Percentiles rank a stretch among this genome's conserved stretches.
phyloP scores from a whole-genome alignment of 1,140 invertebrate species.

The Lanistes nyassanus region DNA sequence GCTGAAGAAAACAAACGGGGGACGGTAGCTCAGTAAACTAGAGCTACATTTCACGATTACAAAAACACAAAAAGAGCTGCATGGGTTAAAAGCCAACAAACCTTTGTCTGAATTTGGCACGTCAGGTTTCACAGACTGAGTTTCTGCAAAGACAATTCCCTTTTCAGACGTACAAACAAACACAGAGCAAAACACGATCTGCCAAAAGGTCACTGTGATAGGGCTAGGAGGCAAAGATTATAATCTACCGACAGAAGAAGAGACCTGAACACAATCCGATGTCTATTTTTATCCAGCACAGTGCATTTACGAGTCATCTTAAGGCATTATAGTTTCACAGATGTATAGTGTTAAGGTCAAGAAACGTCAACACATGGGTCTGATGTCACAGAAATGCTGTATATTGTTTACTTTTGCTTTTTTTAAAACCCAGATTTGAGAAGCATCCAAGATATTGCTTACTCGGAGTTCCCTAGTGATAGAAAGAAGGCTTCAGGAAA shows the following conservation, averaged over 20 bases:
- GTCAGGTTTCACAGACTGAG: slow-evolving; percentile 19
- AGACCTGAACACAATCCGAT: not conserved
- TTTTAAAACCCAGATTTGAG: no score
- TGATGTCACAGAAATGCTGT: no score
- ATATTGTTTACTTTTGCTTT: no score
- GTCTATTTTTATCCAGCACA: not conserved
- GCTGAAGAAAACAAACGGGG: not conserved
- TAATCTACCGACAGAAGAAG: not conserved
- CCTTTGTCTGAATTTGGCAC: slow-evolving; percentile 24
- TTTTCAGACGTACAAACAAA: not conserved
- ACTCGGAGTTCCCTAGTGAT: no score
- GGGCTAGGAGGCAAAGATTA: not conserved
- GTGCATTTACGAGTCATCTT: no score
- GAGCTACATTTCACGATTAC: not conserved
- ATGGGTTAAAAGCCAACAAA: slow-evolving; percentile 7
- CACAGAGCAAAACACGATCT: not conserved
- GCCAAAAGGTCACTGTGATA: not conserved
- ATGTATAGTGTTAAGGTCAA: no score
- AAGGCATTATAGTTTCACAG: no score
- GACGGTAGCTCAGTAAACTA: not conserved
- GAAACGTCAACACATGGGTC: no score
- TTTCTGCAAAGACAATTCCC: slow-evolving; percentile 18
- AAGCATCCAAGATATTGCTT: no score
- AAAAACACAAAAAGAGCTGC: no score
- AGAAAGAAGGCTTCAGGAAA: no score